A percentile compares a stretch with the other conserved stretches of the same genome.
Conservation (phyloP, 1,140 invertebrate species). For the Drosophila tsacasi region DNA sequence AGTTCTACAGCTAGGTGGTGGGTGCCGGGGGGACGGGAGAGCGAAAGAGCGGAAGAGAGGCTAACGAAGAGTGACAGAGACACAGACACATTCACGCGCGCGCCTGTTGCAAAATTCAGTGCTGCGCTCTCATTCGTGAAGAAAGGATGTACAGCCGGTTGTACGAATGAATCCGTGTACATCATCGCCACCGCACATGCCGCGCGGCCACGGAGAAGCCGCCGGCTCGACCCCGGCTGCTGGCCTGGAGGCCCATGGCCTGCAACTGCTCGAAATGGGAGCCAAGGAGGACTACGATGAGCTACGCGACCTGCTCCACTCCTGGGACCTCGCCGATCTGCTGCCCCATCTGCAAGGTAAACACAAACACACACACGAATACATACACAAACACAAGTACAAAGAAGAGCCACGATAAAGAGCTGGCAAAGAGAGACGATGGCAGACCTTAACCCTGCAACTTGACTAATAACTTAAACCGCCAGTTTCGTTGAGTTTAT, state of each 20-base stretch:
- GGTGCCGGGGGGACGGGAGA: conserved; percentile 24
- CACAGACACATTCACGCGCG: conserved; percentile 26
- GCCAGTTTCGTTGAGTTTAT: conserved; percentile 4
- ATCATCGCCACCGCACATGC: conserved; percentile 46
- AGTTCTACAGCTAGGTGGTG: conserved; percentile 16
- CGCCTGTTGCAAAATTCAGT: conserved; percentile 81
- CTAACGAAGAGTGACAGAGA: conserved; percentile 34
- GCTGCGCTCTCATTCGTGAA: conserved; percentile 69
- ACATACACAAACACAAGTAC: not conserved
- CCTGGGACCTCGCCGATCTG: conserved; percentile 70
- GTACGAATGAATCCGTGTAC: conserved; percentile 60
- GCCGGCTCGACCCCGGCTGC: not conserved
- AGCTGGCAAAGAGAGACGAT: conserved; percentile 1
- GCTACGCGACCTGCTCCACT: conserved; percentile 59
- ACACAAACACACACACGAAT: conserved; percentile 12
- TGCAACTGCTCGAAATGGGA: conserved; percentile 36
- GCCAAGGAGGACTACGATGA: conserved; percentile 64
- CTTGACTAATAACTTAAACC: not conserved
- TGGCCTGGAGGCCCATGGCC: conserved; percentile 16
- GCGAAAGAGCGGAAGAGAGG: conserved; percentile 33
- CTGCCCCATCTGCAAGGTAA: conserved; percentile 73
- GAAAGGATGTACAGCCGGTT: conserved; percentile 77
- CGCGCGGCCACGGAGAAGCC: conserved; percentile 18
- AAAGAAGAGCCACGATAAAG: not conserved
- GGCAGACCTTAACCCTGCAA: conserved; percentile 7